Percentiles rank a stretch among this genome's conserved stretches.
These are phyloP conservation scores for Oscheius onirici DNA, from an alignment of 2,888 invertebrate species.

Conservation along the genomic window DNA sequence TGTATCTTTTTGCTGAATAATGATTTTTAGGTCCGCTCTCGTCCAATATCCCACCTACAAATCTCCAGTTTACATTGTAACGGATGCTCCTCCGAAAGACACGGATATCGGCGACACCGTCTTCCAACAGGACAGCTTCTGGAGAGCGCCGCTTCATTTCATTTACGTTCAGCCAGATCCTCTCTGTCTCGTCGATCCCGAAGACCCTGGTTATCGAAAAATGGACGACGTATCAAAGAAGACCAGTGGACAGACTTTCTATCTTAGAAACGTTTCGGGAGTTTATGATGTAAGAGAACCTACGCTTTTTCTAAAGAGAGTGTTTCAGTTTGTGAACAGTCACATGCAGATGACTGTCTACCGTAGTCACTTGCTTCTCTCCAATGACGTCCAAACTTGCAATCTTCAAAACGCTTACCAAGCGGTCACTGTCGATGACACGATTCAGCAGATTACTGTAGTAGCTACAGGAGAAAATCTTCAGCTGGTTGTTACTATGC, in stretches of 20 bases:
- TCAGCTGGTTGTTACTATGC: constrained; percentile 38
- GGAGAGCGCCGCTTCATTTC: constrained; percentile 59
- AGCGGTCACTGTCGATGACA: constrained; percentile 43
- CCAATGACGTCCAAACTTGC: constrained; percentile 48
- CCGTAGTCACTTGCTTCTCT: constrained; percentile 52
- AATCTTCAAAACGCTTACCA: constrained; percentile 43
- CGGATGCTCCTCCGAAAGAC: constrained; percentile 61
- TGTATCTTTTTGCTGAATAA: neutral
- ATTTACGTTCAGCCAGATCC: constrained; percentile 45
- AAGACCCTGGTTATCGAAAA: constrained; percentile 48
- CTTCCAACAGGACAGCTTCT: constrained; percentile 54
- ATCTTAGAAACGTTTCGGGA: constrained; percentile 15
- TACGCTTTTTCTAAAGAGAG: neutral
- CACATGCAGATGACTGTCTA: constrained; percentile 44
- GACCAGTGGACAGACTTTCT: constrained; percentile 32
- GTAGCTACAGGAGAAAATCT: constrained; percentile 49
- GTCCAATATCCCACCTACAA: constrained; percentile 46
- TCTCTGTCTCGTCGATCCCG: constrained; percentile 41
- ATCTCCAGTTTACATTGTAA: constrained; percentile 60
- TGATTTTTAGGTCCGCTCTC: constrained; percentile 42
- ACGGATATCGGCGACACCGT: constrained; percentile 46
- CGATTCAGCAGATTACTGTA: constrained; percentile 44
- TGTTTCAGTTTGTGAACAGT: constrained; percentile 42
- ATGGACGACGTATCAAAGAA: constrained; percentile 44
- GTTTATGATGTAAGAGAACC: constrained; percentile 14